Base-by-base conservation (phyloP, 2,113 vertebrate genomes). In the Hippocampus barbouri region DNA sequence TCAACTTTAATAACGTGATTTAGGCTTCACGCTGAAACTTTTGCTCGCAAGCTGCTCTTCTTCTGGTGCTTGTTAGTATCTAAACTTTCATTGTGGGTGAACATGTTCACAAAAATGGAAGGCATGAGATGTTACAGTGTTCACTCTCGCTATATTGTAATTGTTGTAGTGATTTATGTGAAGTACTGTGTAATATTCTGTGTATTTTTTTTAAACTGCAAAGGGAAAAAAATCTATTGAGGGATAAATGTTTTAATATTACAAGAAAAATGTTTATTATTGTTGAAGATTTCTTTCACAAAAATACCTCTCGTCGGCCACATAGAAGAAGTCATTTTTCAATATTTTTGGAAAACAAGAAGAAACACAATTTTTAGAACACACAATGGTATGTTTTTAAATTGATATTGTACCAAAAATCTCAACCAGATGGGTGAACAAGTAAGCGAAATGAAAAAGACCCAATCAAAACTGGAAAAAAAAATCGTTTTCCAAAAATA, bases 1-100 rank as follows among this genome's bases (percentile, higher is more conserved):
- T 72, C 40, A 80, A 70, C 68, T 67, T 73, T 78, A 70, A 77
- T 54, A 74, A 57, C 71, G 56, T 21, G 38, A 79, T 12, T 66
- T 27, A 11, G 12, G 8, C 49, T 59, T 21, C 15, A 11, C 60
- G 56, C 66, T 74, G 64, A 68, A 84, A 41, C 12, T 7, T 67
- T 56, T 70, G 34, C 64, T 62, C 38, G 62, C 25, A 3, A 57
- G 25, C 21, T 60, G 49, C 18, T 68, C 64, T 75, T n/a, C 21
- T 72, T 68, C 51, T 70, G 43, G 38, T 72, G 51, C 51, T 78
- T 38, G 63, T 76, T 76, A 78, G 49, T 61, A 69, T 56, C 53
- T 63, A 41, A 43, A 71, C 60, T 66, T 30, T 79, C 23, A 49
- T 43, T 23, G 56, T 45, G 18, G 56, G 23, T n/a, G 8, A 57